phyloP scores from a whole-genome alignment of 2,797 vertebrate genomes.

The Chiroxiphia lanceolata region DNA sequence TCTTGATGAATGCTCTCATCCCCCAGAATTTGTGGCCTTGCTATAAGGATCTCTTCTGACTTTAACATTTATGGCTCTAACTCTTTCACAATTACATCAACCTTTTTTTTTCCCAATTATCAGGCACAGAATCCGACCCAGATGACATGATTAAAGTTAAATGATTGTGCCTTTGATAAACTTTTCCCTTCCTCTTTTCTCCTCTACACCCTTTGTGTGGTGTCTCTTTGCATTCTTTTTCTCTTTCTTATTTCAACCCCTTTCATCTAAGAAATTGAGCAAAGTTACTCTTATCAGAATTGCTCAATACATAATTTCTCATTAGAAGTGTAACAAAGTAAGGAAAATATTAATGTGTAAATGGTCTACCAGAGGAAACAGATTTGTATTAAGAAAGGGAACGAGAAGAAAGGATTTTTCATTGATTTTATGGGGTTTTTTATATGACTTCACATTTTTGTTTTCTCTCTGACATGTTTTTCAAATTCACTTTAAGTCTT shows the following conservation, averaged over 20 bases:
- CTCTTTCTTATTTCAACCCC: neutral
- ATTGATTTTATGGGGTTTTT: neutral
- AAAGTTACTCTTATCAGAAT: neutral
- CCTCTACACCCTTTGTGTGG: neutral
- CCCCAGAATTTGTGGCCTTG: neutral
- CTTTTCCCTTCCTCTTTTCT: neutral
- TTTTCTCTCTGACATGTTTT: neutral
- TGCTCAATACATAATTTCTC: neutral
- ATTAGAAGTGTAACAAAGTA: neutral
- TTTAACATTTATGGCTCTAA: neutral
- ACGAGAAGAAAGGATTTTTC: neutral
- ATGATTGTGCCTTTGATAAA: neutral
- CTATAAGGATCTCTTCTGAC: neutral
- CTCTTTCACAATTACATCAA: neutral
- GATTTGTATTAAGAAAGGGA: neutral
- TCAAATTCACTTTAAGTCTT: neutral
- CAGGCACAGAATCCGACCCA: neutral
- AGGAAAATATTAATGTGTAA: neutral
- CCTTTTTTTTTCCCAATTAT: accelerated
- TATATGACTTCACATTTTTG: neutral
- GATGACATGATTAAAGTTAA: neutral
- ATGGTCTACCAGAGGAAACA: neutral
- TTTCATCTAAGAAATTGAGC: neutral
- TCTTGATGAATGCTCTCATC: neutral
- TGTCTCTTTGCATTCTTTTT: neutral